Percentiles rank a stretch among this genome's conserved stretches.
Conservation (phyloP, 92 coral and sea anemone genomes). For the Desmophyllum pertusum region DNA sequence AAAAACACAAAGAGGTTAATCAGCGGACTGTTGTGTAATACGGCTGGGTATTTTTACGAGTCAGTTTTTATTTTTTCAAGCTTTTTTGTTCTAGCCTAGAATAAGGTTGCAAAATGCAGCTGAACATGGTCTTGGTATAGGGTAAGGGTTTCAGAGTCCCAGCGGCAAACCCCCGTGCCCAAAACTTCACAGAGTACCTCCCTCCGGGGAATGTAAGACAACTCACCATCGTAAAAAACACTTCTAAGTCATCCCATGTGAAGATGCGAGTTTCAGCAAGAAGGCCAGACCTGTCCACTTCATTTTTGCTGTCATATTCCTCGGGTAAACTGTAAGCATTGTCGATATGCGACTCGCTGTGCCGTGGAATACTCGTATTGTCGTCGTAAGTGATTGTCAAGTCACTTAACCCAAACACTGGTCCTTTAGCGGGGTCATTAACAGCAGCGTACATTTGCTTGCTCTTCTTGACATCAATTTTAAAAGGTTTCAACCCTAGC, state of each 20-base stretch:
- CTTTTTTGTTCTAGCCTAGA: too few species aligned
- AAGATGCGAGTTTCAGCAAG: conserved; percentile 23
- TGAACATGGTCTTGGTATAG: too few species aligned
- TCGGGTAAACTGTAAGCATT: conserved; percentile 21
- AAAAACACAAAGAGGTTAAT: too few species aligned
- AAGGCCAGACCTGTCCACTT: background rate
- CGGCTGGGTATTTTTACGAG: too few species aligned
- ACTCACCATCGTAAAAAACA: conserved; percentile 44
- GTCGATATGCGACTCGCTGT: background rate
- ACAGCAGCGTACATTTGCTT: background rate
- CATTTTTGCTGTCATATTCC: background rate
- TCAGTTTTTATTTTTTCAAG: too few species aligned
- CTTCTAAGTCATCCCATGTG: conserved; percentile 42
- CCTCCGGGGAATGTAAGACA: too few species aligned
- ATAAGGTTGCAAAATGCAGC: too few species aligned
- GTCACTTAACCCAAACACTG: conserved; percentile 35
- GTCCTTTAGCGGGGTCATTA: conserved; percentile 32
- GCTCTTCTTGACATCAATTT: background rate
- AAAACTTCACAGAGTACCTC: too few species aligned
- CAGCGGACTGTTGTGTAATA: too few species aligned
- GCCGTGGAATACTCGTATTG: background rate
- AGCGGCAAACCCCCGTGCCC: too few species aligned
- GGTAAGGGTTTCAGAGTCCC: too few species aligned
- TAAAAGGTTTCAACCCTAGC: conserved; percentile 35
- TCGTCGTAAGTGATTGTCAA: background rate